Percentiles rank a stretch among this genome's conserved stretches.
These are phyloP conservation scores for Mamestra brassicae DNA, from an alignment of 2,888 invertebrate genomes.

Conservation along the genomic window DNA sequence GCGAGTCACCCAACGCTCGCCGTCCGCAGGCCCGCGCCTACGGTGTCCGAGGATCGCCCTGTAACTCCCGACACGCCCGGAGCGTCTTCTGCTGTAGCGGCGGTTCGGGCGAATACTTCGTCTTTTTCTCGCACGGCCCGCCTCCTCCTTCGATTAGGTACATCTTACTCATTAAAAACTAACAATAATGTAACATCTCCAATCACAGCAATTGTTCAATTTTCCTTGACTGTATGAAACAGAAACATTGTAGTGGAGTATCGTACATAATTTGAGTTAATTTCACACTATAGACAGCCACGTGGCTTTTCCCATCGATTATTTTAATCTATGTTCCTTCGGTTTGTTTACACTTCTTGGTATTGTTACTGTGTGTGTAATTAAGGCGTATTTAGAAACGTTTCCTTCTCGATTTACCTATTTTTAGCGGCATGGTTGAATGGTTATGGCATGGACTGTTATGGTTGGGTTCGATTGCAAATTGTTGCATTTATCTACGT, in stretches of 20 bases:
- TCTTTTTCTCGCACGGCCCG: too few species aligned
- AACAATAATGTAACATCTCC: background rate
- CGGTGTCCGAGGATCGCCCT: too few species aligned
- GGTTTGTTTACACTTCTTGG: slow-evolving; percentile 34
- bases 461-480: background rate
- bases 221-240: slow-evolving; percentile 9
- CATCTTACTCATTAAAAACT: background rate
- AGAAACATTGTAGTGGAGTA: background rate
- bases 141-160: too few species aligned
- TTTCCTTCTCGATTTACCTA: slow-evolving; percentile 9
- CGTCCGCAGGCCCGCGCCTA: too few species aligned
- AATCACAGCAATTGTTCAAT: background rate
- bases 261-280: slow-evolving; percentile 53
- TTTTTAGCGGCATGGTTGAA: background rate
- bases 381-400: slow-evolving; percentile 18
- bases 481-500: background rate
- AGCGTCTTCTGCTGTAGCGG: too few species aligned
- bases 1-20: too few species aligned
- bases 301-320: slow-evolving; percentile 59
- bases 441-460: background rate
- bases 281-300: slow-evolving; percentile 51
- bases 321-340: slow-evolving; percentile 40
- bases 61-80: too few species aligned
- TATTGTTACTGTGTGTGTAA: slow-evolving; percentile 27
- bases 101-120: too few species aligned